Base-by-base conservation (phyloP, 2,888 invertebrate species). In the Elegia similella region DNA sequence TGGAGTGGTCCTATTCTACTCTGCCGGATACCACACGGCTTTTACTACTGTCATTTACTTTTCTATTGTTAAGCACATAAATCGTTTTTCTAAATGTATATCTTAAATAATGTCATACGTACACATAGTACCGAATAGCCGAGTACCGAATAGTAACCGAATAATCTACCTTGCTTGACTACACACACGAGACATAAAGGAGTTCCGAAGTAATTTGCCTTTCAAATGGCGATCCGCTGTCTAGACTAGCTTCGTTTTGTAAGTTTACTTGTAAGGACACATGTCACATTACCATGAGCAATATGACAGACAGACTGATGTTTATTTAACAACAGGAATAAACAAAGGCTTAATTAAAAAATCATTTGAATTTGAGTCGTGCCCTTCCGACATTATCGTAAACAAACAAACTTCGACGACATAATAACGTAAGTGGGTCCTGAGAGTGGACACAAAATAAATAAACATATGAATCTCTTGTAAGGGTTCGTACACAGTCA, bases 221-320 rank as follows among this genome's bases (percentile, higher is more conserved):
- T 50, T 50, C 50, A 50, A 50, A 50, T 50, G 13, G 34, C 16
- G 12, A 50, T 50, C 15, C 16, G 15, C 50, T 12, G 50, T 50
- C 34, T 50, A 50, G 50, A 50, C 50, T 38, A 38, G 32, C 48
- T 15, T 34, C 50, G n/a, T 50, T 50, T 32, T 34, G 50, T 50
- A 50, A 50, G 34, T 50, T 34, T 17, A 34, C 50, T 13, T 15
- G 48, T 50, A 50, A 46, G 34, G 50, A 50, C 50, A 50, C 50
- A 50, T 34, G 50, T 50, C 50, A 50, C 50, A 50, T 50, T 50
- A 50, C 16, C 50, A 50, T 50, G n/a, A 16, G 34, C n/a, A 17
- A 50, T 34, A 50, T 50, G 50, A 50, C 50, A 50, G 34, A 50
- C 50, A 50, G 50, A 12, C 50, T 38, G 50, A 50, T 50, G 50